These are phyloP conservation scores for Pollenia griseotomentosa DNA, from an alignment of 2,888 invertebrate genomes.

Conservation along the genomic window DNA sequence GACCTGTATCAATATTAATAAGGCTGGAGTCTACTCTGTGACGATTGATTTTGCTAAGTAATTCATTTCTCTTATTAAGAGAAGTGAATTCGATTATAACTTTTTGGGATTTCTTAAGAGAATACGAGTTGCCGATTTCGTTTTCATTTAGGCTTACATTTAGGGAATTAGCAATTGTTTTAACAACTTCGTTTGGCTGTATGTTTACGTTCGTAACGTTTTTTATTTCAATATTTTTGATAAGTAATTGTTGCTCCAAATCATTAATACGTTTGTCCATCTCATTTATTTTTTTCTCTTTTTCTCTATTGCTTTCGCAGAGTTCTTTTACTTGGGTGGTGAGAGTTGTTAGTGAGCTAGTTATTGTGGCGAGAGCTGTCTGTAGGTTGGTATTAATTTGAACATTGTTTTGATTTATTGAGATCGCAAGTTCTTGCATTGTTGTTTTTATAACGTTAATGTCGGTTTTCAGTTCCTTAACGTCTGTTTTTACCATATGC, in stretches of 20 bases:
- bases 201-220: background rate
- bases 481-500: background rate
- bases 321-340: background rate
- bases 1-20: no score
- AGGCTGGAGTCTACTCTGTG: background rate
- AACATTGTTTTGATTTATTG: background rate
- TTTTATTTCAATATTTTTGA: background rate
- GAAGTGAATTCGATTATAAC: background rate
- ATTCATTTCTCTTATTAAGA: background rate
- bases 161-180: background rate
- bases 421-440: background rate
- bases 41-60: background rate
- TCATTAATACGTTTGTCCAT: slow-evolving; percentile 4
- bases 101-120: background rate
- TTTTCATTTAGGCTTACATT: background rate
- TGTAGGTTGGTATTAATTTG: background rate
- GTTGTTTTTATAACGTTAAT: background rate
- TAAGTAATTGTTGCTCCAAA: background rate
- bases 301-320: background rate
- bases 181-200: background rate
- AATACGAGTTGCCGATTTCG: background rate
- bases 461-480: background rate
- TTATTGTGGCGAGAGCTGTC: background rate
- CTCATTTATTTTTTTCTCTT: background rate
- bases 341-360: background rate